Evolutionary conservation across 2,797 vertebrate species (phyloP), one percentile per base, ranked within the genome.

Genomic region (Vespertilio murinus): DNA sequence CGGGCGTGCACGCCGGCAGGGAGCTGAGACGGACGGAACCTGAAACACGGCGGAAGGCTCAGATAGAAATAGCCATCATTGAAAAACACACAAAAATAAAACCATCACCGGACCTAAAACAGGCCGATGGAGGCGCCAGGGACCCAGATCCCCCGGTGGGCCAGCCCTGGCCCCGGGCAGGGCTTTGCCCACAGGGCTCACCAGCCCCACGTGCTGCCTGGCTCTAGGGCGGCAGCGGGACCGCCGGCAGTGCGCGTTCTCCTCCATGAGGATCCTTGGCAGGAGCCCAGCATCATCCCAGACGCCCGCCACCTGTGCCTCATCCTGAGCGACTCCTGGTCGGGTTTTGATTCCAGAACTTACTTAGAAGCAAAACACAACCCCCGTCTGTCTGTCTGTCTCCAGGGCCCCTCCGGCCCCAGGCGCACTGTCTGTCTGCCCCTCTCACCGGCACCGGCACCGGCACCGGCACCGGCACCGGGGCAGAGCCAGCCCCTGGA

Each of bases 11-110:
- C 88, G 28, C 69, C 71, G 74, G 73, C 17, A 54, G 56, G 33
- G 64, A 96, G 88, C 77, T 59, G 91, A 93, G 91, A 96, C 33
- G 6, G 6, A 86, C 67, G 79, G 85, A 92, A 61, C 90, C 87
- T 90, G 71, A 96, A 93, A 88, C 52, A 82, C 67, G 92, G 47
- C 9, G 14, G 42, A 87, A 22, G 61, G 40, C 70, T 94, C 88
- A 88, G 38, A 84, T 0, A 64, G 94, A 95, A 93, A 35, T 6
- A 70, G 54, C 64, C 54, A 23, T 56, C 74, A 94, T 94, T 96
- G 94, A 94, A 95, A 82, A 91, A 9, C 80, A n/a, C 33, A 61
- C 52, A 11, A 64, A 79, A 87, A 88, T 87, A 78, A 64, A 64
- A 64, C 14, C 30, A 61, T 61, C 59, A 61, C 59, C 5, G 61